phyloP scores from a whole-genome alignment of 2,888 invertebrate genomes.

The Cheilosia vernalis region DNA sequence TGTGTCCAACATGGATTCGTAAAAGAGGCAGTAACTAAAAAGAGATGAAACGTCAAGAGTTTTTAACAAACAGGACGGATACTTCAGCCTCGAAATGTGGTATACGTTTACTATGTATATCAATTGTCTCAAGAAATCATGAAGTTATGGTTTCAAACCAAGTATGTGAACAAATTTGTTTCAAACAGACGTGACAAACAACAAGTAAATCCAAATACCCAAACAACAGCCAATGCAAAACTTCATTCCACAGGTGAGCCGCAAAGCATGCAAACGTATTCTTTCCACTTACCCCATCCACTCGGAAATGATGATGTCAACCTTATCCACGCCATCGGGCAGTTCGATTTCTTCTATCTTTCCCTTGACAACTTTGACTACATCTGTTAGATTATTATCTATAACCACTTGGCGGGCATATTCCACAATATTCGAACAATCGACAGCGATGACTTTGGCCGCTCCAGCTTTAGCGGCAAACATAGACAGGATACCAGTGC shows the following conservation, averaged over 20 bases:
- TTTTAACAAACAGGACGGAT: neutral
- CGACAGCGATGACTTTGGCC: slow-evolving; percentile 96
- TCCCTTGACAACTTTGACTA: slow-evolving; percentile 93
- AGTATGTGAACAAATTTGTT: too few relatives aligned
- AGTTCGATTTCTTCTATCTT: slow-evolving; percentile 97
- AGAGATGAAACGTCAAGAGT: neutral
- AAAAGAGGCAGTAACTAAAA: slow-evolving; percentile 91
- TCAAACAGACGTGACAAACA: neutral
- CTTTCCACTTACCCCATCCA: slow-evolving; percentile 90
- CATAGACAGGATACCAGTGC: slow-evolving; percentile 99
- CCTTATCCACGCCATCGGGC: slow-evolving; percentile 94
- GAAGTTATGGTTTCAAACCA: too few relatives aligned
- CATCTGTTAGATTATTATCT: slow-evolving; percentile 90
- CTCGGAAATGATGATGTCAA: slow-evolving; percentile 95
- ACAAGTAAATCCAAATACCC: neutral
- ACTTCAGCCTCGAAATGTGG: too few relatives aligned
- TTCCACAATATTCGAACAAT: slow-evolving; percentile 99
- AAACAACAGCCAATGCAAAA: neutral
- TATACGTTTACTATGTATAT: too few relatives aligned
- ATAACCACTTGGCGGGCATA: slow-evolving; percentile 98
- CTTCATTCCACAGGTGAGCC: slow-evolving; percentile 1
- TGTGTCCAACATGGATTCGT: slow-evolving; percentile 99
- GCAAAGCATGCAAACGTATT: neutral
- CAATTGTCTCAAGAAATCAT: too few relatives aligned
- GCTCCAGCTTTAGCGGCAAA: slow-evolving; percentile 99